Percentiles rank a stretch among this genome's conserved stretches.
These are phyloP conservation scores for Hyperoplus immaculatus DNA, from an alignment of 2,797 vertebrate species.

Conservation along the genomic window DNA sequence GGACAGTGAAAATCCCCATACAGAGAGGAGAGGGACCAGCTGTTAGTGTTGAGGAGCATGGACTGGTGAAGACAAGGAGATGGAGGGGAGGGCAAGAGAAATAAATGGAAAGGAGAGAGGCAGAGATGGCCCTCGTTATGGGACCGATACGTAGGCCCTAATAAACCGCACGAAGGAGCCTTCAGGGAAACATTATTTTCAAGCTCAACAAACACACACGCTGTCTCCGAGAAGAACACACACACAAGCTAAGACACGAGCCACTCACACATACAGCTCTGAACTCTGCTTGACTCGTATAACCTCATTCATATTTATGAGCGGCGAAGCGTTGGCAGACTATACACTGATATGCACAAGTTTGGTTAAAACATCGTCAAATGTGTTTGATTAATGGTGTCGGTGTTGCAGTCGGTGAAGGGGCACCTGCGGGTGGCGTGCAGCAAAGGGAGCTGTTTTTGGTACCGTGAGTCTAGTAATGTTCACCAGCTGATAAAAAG, in stretches of 20 bases:
- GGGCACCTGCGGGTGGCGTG: slow-evolving; percentile 28
- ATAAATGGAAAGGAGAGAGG: slow-evolving; percentile 47
- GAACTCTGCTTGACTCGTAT: slow-evolving; percentile 75
- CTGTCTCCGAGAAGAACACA: slow-evolving; percentile 41
- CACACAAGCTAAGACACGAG: slow-evolving; percentile 11
- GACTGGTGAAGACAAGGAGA: slow-evolving; percentile 44
- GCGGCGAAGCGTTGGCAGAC: slow-evolving; percentile 46
- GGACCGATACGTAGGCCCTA: slow-evolving; percentile 66
- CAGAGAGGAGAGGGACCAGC: slow-evolving; percentile 50
- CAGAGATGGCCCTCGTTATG: slow-evolving; percentile 47
- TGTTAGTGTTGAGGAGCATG: slow-evolving; percentile 57
- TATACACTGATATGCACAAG: slow-evolving; percentile 40
- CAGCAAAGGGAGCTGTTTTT: slow-evolving; percentile 31
- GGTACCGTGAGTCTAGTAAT: neutral
- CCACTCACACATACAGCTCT: slow-evolving; percentile 29
- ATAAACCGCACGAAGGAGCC: slow-evolving; percentile 77
- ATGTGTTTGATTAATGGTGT: slow-evolving; percentile 43
- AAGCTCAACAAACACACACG: slow-evolving; percentile 66
- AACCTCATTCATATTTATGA: slow-evolving; percentile 73
- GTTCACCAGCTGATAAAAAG: neutral
- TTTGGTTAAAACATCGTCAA: slow-evolving; percentile 46
- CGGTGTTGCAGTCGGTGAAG: slow-evolving; percentile 14
- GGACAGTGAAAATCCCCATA: slow-evolving; percentile 56
- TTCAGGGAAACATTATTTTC: slow-evolving; percentile 74
- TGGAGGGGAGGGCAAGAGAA: slow-evolving; percentile 26